Conservation (phyloP, 30 jellyfish, hydroid and myxozoan species). For the Nemopilema nomurai region DNA sequence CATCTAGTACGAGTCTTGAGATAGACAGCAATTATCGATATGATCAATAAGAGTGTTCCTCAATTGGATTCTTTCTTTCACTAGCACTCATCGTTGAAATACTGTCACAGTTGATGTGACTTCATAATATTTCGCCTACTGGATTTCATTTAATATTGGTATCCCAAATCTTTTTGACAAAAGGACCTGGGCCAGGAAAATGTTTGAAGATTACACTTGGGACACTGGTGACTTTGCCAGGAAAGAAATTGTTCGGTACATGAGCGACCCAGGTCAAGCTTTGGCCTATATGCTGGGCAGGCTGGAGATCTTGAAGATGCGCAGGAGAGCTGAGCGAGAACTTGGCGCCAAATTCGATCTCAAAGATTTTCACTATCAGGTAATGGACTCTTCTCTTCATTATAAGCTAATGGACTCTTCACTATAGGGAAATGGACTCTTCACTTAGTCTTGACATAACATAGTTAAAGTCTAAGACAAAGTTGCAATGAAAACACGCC, state of each 20-base stretch:
- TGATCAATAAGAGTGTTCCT: no score
- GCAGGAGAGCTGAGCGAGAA: slow-evolving; percentile 77
- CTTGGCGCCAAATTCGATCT: slow-evolving; percentile 70
- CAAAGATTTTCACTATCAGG: slow-evolving; percentile 95
- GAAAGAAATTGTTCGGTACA: slow-evolving; percentile 90
- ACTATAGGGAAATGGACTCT: no score
- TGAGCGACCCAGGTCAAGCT: slow-evolving; percentile 97
- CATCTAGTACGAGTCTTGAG: no score
- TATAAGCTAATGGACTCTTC: no score
- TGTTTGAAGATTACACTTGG: slow-evolving; percentile 89
- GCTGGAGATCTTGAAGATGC: slow-evolving; percentile 67
- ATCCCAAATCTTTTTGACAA: not conserved
- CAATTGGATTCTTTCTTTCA: no score
- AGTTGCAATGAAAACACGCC: not conserved
- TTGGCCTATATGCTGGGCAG: slow-evolving; percentile 93
- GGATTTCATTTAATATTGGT: no score
- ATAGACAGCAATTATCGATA: no score
- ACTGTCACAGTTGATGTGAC: no score
- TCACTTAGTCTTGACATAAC: no score
- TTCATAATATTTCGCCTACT: no score
- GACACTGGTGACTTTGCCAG: slow-evolving; percentile 88
- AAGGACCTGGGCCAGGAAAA: slow-evolving; percentile 92
- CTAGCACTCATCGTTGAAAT: no score
- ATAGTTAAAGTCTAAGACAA: not conserved
- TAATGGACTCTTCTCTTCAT: not conserved